Conservation (phyloP, 2,888 invertebrate species). For the Lutraria lutraria region DNA sequence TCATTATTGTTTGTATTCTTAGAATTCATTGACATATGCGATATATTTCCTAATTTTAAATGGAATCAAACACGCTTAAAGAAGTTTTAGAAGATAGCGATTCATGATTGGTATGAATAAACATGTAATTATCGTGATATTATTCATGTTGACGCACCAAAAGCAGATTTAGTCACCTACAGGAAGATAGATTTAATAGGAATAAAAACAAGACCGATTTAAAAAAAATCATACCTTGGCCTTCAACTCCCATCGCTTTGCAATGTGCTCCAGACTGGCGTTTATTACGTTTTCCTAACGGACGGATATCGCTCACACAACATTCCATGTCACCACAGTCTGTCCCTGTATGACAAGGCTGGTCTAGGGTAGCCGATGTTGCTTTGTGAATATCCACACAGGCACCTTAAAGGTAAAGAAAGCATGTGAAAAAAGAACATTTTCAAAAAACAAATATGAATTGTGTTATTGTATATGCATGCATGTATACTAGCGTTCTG, state of each 20-base stretch:
- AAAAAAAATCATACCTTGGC: conserved; percentile 59
- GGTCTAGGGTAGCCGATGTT: conserved; percentile 15
- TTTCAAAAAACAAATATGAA: not conserved
- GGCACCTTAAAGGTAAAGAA: conserved; percentile 13
- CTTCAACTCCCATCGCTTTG: conserved; percentile 53
- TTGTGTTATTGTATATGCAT: not conserved
- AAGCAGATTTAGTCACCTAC: too few relatives aligned
- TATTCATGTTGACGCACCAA: too few relatives aligned
- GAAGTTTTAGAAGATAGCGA: too few relatives aligned
- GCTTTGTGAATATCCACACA: not conserved
- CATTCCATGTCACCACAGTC: conserved; percentile 68
- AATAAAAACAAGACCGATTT: too few relatives aligned
- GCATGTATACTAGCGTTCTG: not conserved
- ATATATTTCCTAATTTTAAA: too few relatives aligned
- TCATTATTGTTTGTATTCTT: too few relatives aligned
- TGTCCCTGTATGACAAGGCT: conserved; percentile 56
- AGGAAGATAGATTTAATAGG: too few relatives aligned
- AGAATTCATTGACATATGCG: too few relatives aligned
- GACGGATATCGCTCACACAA: conserved; percentile 64
- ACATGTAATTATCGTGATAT: too few relatives aligned
- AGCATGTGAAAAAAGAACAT: not conserved
- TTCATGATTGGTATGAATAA: too few relatives aligned
- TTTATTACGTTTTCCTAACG: conserved; percentile 62
- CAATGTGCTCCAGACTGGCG: conserved; percentile 52
- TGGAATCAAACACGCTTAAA: too few relatives aligned